phyloP scores from a whole-genome alignment of 2,113 vertebrate genomes.

The Platanista minor region DNA sequence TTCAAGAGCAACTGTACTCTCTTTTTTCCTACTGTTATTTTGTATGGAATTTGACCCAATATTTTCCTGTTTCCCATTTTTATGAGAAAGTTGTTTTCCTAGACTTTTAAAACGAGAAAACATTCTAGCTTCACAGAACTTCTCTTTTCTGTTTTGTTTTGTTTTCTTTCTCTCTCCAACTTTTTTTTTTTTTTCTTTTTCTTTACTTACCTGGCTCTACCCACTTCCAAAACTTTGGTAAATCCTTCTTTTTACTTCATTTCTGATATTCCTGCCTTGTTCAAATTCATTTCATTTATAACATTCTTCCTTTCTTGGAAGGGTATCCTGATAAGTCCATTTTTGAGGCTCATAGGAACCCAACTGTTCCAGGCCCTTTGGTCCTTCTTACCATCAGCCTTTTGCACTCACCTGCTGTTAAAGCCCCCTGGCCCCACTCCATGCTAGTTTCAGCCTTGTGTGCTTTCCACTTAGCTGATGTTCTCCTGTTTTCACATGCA shows the following conservation, averaged over 20 bases:
- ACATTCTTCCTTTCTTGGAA: not conserved
- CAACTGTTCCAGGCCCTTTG: not conserved
- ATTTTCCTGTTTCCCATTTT: not conserved
- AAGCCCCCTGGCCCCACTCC: fast-evolving
- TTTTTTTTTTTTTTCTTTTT: not conserved
- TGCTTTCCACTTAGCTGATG: not conserved
- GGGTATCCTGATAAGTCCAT: not conserved
- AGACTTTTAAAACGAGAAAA: not conserved
- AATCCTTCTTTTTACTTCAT: not conserved
- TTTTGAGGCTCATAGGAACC: not conserved
- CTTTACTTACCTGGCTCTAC: not conserved
- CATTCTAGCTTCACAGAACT: not conserved
- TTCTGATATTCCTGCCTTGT: not conserved
- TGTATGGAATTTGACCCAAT: not conserved
- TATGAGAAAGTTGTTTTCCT: not conserved
- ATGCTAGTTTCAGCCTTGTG: not conserved
- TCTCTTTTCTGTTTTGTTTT: not conserved
- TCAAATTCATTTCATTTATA: not conserved
- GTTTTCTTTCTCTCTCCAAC: not conserved
- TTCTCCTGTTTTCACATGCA: not conserved
- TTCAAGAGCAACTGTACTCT: not conserved
- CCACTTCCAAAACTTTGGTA: not conserved
- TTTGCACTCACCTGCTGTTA: not conserved
- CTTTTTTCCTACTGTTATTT: not conserved
- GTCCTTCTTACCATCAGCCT: not conserved